Evolutionary conservation across 2,888 invertebrate species (phyloP), one percentile per base, ranked within the genome.

Genomic region (Hirtodrosophila histrioides): DNA sequence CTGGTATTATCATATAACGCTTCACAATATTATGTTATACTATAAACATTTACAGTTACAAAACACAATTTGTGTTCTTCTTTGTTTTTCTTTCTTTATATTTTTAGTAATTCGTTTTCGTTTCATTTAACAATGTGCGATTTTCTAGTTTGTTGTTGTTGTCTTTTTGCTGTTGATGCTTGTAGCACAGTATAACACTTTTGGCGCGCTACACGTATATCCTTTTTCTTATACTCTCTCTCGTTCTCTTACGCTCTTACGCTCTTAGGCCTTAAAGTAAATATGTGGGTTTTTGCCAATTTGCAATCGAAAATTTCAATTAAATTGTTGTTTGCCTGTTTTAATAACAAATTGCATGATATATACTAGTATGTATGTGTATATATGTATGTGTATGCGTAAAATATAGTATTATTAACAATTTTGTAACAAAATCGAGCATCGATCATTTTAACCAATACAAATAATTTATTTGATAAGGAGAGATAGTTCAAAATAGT

Each of bases 141-240:
- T 73, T 81, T 64, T 66, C 43, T 63, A 63, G 62, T 60, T 72
- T 79, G 27, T 49, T 62, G 44, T 61, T 63, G 27, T 27, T 64
- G 49, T 67, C 74, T 66, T 56, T 27, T n/a, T 53, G 58, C 53
- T 43, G 71, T 36, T 8, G 53, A 63, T 79, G 79, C 83, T 86
- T 83, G 65, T 75, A 81, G 81, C 81, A 81, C 78, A 83, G 71
- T 86, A 85, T 85, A 80, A 85, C 85, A 75, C 57, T 75, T 66
- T 46, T 49, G 45, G 50, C 69, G 53, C 49, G 53, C 60, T 70
- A 60, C 58, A 60, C 51, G 29, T 43, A 31, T 54, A 17, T 35
- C 39, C 43, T 29, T 35, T 55, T 11, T 6, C 37, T 33, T 51
- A 4, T 48, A 31, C 24, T 35, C n/a, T n/a, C n/a, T 12, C 17